Evolutionary conservation across 2,888 invertebrate genomes (phyloP), one percentile per base, ranked within the genome.

Genomic region (Trypoxylon attenuatum): DNA sequence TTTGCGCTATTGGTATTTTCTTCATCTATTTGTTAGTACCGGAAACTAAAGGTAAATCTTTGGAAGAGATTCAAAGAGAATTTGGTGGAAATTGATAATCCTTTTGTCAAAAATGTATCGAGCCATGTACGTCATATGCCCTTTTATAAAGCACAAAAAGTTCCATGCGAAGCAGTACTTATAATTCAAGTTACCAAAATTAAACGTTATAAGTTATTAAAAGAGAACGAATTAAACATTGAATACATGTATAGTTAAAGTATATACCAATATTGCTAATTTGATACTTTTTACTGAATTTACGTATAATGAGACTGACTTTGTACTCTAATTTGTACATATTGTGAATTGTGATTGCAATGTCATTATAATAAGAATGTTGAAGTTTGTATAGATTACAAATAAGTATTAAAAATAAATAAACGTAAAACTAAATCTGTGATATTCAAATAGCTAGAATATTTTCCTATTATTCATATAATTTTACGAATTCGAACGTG

Each of bases 21-120:
- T 94, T 94, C 78, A 92, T 94, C 23, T 91, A 90, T 87, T 89
- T 92, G 71, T 76, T 91, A 2, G 91, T 92, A 0, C 92, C 92
- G 0, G 88, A 88, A 73, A 89, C 89, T 0, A 89, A 88, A 78
- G 88, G 88, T 5, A 89, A 89, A 77, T 85, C 88, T 1, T 69
- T 89, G 18, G 87, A 87, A 19, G 82, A 89, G 67, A 89, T 89
- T 66, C 89, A 89, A 68, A 67, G 72, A 3, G 87, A 87, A 74
- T 74, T 89, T 10, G 33, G 33, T 10, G 33, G n/a, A 79, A 65
- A 46, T 21, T 60, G 38, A 56, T n/a, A n/a, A n/a, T 27, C 18
- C 33, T 10, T 1, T 13, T 13, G 6, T 15, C 6, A 25, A 13
- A 29, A 22, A 29, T 19, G 0, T 27, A 6, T 13, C 4, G n/a